Evolutionary conservation across 2,888 invertebrate species (phyloP).

Genomic region (Flexamia atlantica): DNA sequence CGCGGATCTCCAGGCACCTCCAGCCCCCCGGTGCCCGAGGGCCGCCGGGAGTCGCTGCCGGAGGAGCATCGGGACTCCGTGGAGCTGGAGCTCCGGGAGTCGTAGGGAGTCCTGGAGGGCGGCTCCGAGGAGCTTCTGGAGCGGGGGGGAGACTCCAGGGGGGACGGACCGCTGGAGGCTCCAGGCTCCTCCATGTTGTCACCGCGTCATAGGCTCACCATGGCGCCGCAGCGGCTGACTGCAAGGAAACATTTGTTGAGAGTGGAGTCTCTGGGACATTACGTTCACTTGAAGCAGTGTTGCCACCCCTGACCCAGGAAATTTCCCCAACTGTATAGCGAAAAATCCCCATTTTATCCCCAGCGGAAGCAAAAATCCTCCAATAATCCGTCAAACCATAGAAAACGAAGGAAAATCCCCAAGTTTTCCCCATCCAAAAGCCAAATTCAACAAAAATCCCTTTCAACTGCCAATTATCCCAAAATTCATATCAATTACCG

Average conservation of each 20-base stretch:
- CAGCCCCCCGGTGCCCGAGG: neutral
- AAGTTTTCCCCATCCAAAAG: too few relatives aligned
- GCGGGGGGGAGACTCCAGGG: neutral
- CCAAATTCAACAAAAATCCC: too few relatives aligned
- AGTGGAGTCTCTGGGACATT: too few relatives aligned
- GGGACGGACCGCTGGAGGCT: conserved; percentile 22
- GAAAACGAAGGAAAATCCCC: too few relatives aligned
- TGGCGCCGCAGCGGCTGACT: neutral
- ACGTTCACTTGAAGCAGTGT: too few relatives aligned
- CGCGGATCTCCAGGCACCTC: neutral
- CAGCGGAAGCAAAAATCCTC: too few relatives aligned
- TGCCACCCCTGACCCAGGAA: too few relatives aligned
- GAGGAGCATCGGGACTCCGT: neutral
- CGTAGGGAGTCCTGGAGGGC: neutral
- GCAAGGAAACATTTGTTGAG: neutral
- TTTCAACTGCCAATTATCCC: too few relatives aligned
- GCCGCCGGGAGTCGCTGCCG: neutral
- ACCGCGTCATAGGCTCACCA: conserved; percentile 14
- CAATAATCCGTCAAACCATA: too few relatives aligned
- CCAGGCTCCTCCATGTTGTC: conserved; percentile 47
- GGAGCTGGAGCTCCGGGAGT: neutral
- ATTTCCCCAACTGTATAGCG: too few relatives aligned
- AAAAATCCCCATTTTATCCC: too few relatives aligned
- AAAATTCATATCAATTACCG: too few relatives aligned
- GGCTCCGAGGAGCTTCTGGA: neutral